These are phyloP conservation scores for Paramuricea clavata DNA, from an alignment of 92 coral and sea anemone species.

Conservation along the genomic window DNA sequence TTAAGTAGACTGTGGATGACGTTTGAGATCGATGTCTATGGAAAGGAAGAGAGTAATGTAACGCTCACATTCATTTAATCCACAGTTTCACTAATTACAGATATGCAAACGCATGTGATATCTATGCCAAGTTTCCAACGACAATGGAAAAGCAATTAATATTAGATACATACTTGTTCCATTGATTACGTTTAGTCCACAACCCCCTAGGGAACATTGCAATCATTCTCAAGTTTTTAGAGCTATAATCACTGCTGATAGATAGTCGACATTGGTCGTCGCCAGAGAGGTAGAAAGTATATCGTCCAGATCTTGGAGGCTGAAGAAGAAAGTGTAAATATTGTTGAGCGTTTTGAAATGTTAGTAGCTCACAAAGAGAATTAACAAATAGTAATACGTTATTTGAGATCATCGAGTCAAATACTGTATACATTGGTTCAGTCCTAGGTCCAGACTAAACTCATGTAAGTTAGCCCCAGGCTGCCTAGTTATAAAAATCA, in stretches of 20 bases:
- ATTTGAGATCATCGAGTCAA: not conserved
- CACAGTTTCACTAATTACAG: not conserved
- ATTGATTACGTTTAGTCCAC: not conserved
- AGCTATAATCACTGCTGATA: conserved; percentile 5
- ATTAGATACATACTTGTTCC: not conserved
- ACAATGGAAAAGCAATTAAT: not conserved
- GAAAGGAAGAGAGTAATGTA: not conserved
- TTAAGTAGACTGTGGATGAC: not conserved
- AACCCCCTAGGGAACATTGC: not conserved
- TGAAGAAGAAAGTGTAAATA: not conserved
- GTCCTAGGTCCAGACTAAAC: too few species aligned
- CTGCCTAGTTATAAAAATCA: too few species aligned
- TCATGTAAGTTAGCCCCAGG: too few species aligned
- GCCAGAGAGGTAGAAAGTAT: not conserved
- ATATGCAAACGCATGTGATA: too few species aligned
- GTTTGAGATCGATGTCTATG: not conserved
- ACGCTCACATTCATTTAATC: not conserved
- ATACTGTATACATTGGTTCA: too few species aligned
- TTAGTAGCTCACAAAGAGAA: too few species aligned
- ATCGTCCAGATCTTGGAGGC: not conserved
- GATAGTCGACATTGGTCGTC: not conserved
- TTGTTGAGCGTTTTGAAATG: not conserved
- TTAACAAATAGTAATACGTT: not conserved
- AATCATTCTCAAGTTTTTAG: not conserved
- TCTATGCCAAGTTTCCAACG: too few species aligned